These are phyloP conservation scores for Leucophenga maculata DNA, from an alignment of 2,888 invertebrate genomes.

Conservation along the genomic window DNA sequence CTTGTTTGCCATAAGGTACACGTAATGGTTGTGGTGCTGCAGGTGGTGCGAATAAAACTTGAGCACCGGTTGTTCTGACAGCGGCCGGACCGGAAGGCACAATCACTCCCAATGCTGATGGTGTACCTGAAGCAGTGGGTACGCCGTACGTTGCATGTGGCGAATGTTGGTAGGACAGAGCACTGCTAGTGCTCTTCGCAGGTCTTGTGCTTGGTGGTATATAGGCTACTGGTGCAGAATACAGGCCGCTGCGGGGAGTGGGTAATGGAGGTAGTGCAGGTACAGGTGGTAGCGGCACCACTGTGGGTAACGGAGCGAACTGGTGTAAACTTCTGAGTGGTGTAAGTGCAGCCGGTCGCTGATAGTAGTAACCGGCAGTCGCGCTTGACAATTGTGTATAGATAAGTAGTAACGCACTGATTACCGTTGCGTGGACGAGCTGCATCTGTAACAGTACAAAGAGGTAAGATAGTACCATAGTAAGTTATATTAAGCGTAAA, in stretches of 20 bases:
- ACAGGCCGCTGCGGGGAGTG: constrained; percentile 47
- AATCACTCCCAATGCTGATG: background rate
- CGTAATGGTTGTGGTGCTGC: constrained; percentile 48
- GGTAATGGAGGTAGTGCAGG: constrained; percentile 63
- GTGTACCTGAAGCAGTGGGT: constrained; percentile 35
- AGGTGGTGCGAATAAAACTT: background rate
- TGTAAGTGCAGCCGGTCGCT: constrained; percentile 49
- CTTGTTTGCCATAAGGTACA: constrained; percentile 61
- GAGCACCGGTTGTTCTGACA: background rate
- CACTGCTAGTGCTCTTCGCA: constrained; percentile 13
- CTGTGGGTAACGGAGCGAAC: constrained; percentile 58
- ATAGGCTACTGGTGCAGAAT: constrained; percentile 34
- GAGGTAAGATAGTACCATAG: too few species aligned
- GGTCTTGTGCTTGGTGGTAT: background rate
- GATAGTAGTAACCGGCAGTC: constrained; percentile 61
- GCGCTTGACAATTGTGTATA: constrained; percentile 16
- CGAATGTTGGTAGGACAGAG: constrained; percentile 24
- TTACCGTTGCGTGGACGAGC: too few species aligned
- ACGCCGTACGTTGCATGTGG: constrained; percentile 22
- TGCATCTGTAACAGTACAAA: too few species aligned
- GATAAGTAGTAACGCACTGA: background rate
- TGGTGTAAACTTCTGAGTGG: constrained; percentile 49
- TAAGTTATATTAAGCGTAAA: too few species aligned
- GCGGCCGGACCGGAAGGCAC: constrained; percentile 10
- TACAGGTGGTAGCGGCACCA: constrained; percentile 64